These are phyloP conservation scores for Arnoldichthys spilopterus DNA, from an alignment of 2,797 vertebrate species.

Conservation along the genomic window DNA sequence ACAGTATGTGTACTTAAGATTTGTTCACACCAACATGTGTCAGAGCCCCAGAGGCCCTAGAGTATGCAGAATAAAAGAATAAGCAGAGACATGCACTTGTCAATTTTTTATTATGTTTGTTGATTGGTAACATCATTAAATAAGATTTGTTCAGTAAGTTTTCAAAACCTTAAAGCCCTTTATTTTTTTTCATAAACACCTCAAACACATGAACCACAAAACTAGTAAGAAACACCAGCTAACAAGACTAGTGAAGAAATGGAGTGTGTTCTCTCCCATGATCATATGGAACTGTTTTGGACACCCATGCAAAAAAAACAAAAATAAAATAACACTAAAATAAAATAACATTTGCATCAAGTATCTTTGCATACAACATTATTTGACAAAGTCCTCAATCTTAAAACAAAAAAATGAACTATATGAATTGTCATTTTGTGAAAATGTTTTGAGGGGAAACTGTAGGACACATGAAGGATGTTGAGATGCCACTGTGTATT, in stretches of 20 bases:
- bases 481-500: constrained; percentile 42
- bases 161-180: constrained; percentile 69
- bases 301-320: constrained; percentile 47
- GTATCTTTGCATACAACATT: constrained; percentile 31
- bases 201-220: constrained; percentile 65
- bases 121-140: constrained; percentile 57
- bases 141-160: constrained; percentile 60
- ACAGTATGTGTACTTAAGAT: neutral
- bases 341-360: constrained; percentile 43
- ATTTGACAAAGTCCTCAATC: constrained; percentile 13
- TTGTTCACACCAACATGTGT: neutral
- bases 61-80: neutral
- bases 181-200: constrained; percentile 57
- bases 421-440: constrained; percentile 13
- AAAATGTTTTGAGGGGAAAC: constrained; percentile 29
- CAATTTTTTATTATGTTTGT: constrained; percentile 69
- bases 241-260: constrained; percentile 55
- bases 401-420: constrained; percentile 23
- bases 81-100: constrained; percentile 22
- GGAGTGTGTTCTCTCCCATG: constrained; percentile 64
- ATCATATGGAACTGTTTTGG: constrained; percentile 55
- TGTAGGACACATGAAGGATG: neutral
- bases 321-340: too few species aligned
- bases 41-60: neutral
- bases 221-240: constrained; percentile 52